phyloP scores from a whole-genome alignment of 1,140 invertebrate species.

The Pantala flavescens region DNA sequence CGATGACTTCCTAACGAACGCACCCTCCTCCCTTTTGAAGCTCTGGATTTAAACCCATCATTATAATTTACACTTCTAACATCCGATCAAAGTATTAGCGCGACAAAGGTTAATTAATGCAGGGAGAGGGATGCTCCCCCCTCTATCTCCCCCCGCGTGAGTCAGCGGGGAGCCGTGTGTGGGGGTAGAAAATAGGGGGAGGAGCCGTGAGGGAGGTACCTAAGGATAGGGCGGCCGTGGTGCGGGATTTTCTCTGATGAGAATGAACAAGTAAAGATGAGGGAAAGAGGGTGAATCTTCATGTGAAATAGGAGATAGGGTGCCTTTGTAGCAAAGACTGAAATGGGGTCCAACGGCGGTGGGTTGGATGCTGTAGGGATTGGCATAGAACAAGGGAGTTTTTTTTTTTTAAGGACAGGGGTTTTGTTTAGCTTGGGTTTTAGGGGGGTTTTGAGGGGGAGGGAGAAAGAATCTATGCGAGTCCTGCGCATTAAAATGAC shows the following conservation, averaged over 20 bases:
- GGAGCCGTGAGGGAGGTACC: neutral
- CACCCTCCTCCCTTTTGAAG: no score
- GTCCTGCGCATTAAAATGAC: neutral
- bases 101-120: slow-evolving; percentile 9
- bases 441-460: neutral
- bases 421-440: neutral
- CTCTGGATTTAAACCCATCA: neutral
- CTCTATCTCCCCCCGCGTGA: neutral
- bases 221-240: neutral
- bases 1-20: no score
- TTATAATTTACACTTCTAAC: slow-evolving; percentile 3
- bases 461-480: neutral
- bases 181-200: neutral
- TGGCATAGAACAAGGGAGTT: neutral
- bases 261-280: neutral
- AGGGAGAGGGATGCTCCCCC: neutral
- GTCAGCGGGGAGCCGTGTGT: neutral
- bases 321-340: neutral
- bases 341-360: neutral
- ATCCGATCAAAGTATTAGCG: slow-evolving; percentile 6
- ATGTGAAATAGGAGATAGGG: neutral
- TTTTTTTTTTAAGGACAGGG: neutral
- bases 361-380: neutral
- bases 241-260: neutral
- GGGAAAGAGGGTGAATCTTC: neutral